Evolutionary conservation across 2,113 vertebrate species (phyloP).

Genomic region (Lophius piscatorius): DNA sequence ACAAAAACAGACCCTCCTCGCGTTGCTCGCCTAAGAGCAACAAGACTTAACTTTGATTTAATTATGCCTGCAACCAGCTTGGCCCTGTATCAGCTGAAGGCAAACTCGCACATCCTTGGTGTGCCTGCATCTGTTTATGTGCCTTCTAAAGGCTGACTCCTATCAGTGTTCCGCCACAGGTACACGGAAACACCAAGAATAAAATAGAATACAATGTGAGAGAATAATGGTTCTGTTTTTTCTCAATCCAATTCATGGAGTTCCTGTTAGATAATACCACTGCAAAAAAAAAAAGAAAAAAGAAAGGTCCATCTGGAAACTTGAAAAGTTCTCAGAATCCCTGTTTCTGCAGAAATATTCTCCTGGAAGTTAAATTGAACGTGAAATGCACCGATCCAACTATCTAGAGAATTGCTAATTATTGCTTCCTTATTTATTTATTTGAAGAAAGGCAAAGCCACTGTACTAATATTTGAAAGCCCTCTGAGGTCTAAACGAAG

Average conservation of each 20-base stretch:
- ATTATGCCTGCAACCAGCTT: slow-evolving; percentile 72
- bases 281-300: neutral
- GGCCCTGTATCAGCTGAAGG: slow-evolving; percentile 63
- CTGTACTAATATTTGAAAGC: slow-evolving; percentile 82
- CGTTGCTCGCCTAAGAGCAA: slow-evolving; percentile 63
- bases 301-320: slow-evolving; percentile 23
- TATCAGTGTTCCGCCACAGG: slow-evolving; percentile 23
- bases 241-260: slow-evolving; percentile 1
- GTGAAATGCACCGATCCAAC: slow-evolving; percentile 57
- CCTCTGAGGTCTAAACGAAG: slow-evolving; percentile 63
- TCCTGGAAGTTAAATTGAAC: slow-evolving; percentile 75
- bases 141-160: slow-evolving; percentile 11
- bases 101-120: slow-evolving; percentile 44
- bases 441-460: slow-evolving; percentile 60
- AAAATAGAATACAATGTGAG: neutral
- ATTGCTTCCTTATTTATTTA: slow-evolving; percentile 68
- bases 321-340: slow-evolving; percentile 62
- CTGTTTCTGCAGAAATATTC: slow-evolving; percentile 68
- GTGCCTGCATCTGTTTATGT: slow-evolving; percentile 22
- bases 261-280: neutral
- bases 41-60: slow-evolving; percentile 76
- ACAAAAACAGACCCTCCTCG: slow-evolving; percentile 31
- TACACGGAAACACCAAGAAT: slow-evolving; percentile 4
- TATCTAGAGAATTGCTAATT: slow-evolving; percentile 70
- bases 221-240: slow-evolving; percentile 4